phyloP scores from a whole-genome alignment of 2,113 vertebrate genomes.

The Eurypyga helias region DNA sequence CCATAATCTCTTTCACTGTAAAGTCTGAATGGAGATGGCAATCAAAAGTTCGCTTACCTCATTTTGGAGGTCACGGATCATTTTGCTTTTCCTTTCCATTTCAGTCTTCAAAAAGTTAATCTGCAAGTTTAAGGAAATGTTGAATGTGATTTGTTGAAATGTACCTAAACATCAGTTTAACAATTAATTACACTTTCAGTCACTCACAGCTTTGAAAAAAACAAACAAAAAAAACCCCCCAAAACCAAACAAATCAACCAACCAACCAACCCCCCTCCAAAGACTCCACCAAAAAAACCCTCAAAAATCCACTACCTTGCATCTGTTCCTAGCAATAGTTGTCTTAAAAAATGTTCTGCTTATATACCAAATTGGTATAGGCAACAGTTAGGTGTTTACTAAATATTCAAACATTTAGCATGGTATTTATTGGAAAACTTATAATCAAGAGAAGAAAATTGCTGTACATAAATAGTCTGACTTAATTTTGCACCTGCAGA shows the following conservation, averaged over 20 bases:
- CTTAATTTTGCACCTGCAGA: background rate
- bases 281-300: too few species aligned
- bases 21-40: background rate
- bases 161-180: background rate
- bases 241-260: background rate
- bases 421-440: background rate
- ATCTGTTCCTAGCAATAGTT: background rate
- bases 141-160: background rate
- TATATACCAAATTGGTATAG: background rate
- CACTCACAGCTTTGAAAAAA: background rate
- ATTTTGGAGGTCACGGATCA: constrained; percentile 96
- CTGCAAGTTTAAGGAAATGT: constrained; percentile 72
- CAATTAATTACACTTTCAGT: background rate
- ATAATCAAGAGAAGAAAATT: background rate
- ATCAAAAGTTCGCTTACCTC: constrained; percentile 82
- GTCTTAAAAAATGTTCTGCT: background rate
- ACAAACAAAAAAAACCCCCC: too few species aligned
- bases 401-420: background rate
- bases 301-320: background rate
- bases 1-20: background rate
- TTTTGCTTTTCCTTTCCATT: constrained; percentile 97
- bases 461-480: accelerated
- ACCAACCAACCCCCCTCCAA: background rate
- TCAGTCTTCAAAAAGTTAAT: constrained; percentile 97
- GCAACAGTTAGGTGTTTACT: background rate